Percentiles rank a stretch among this genome's conserved stretches.
Conservation (phyloP, 2,888 invertebrate genomes). For the Lithophane ornitopus region DNA sequence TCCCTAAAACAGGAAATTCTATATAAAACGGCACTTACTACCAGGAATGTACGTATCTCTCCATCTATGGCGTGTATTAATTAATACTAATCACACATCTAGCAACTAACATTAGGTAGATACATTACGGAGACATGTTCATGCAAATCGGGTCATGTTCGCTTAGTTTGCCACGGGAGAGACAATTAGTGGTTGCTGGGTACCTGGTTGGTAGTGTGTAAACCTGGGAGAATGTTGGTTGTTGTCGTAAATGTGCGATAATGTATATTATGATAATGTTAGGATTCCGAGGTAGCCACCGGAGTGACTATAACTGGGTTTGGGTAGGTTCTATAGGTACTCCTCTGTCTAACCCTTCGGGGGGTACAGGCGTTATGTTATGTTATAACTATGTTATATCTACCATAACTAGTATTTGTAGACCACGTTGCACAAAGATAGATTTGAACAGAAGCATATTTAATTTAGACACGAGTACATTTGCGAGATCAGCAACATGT, state of each 20-base stretch:
- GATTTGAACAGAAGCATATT: too few species aligned
- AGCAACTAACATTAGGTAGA: constrained; percentile 49
- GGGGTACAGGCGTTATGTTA: too few species aligned
- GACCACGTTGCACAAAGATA: too few species aligned
- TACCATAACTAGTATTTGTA: too few species aligned
- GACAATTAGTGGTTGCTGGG: constrained; percentile 56
- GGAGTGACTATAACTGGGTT: too few species aligned
- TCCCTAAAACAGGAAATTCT: neutral
- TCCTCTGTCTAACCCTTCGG: too few species aligned
- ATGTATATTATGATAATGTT: neutral
- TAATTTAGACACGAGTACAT: too few species aligned
- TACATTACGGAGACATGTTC: constrained; percentile 60
- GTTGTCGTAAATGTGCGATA: neutral
- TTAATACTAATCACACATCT: constrained; percentile 39
- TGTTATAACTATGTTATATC: too few species aligned
- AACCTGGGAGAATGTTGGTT: constrained; percentile 26
- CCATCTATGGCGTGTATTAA: constrained; percentile 16
- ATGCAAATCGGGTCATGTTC: constrained; percentile 64
- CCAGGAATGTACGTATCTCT: too few species aligned
- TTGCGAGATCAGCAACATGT: too few species aligned
- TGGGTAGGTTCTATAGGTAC: too few species aligned
- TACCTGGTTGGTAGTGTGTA: constrained; percentile 15
- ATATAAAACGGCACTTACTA: neutral
- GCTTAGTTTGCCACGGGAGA: constrained; percentile 52
- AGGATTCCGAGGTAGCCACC: too few species aligned